These are phyloP conservation scores for Pseudomyrmex flavicornis DNA, from an alignment of 1,140 invertebrate species.

Conservation along the genomic window DNA sequence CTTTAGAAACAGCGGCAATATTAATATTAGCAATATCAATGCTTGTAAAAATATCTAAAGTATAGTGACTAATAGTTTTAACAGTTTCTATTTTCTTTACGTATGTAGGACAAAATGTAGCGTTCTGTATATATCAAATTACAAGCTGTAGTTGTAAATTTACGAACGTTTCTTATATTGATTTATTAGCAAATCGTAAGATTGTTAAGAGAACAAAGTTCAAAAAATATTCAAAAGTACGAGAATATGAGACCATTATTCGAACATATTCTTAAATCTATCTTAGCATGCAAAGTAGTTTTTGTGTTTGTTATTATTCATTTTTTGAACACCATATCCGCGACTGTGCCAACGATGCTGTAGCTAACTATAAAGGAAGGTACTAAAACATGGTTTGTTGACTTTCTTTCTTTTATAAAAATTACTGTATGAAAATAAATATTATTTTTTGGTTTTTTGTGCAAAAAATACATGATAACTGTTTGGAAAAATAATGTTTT, in stretches of 20 bases:
- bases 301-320: slow-evolving; percentile 1
- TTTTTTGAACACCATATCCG: neutral
- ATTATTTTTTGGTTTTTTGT: neutral
- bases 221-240: slow-evolving; percentile 28
- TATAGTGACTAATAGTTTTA: slow-evolving; percentile 3
- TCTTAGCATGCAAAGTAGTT: neutral
- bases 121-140: slow-evolving; percentile 38
- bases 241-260: slow-evolving; percentile 1
- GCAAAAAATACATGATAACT: neutral
- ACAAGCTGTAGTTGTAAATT: slow-evolving; percentile 24
- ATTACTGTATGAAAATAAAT: neutral
- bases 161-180: slow-evolving; percentile 26
- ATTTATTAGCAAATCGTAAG: slow-evolving; percentile 33
- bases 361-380: neutral
- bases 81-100: slow-evolving; percentile 36
- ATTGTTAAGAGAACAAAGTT: slow-evolving; percentile 9
- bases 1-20: slow-evolving; percentile 11
- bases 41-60: too few relatives aligned
- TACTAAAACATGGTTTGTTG: neutral
- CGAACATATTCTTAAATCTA: slow-evolving; percentile 7
- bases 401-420: neutral
- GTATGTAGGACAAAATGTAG: slow-evolving; percentile 43
- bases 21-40: slow-evolving; percentile 41
- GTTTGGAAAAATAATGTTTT: slow-evolving; percentile 11
- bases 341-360: too few relatives aligned